phyloP scores from a whole-genome alignment of 2,888 invertebrate species.

The Chelonus formosanus region DNA sequence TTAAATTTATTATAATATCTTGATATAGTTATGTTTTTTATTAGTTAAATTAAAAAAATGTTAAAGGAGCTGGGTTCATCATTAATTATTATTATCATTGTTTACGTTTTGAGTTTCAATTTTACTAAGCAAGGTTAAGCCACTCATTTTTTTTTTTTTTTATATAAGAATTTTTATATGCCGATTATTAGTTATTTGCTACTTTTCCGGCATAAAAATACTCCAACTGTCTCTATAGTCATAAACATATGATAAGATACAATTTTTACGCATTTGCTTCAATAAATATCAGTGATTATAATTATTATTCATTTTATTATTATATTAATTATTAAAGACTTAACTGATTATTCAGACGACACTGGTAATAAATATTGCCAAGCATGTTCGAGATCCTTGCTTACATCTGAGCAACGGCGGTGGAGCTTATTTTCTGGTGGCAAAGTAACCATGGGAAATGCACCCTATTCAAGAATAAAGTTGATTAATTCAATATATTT shows the following conservation, averaged over 20 bases:
- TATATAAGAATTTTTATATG: neutral
- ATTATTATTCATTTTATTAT: neutral
- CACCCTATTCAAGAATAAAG: conserved; percentile 48
- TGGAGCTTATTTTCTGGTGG: conserved; percentile 60
- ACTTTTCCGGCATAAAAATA: conserved; percentile 15
- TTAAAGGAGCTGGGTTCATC: neutral
- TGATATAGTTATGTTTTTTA: conserved; percentile 10
- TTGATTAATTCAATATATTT: neutral
- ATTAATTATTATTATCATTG: too few species aligned
- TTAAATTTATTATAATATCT: neutral
- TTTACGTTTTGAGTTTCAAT: too few species aligned
- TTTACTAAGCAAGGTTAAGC: too few species aligned
- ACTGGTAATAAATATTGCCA: conserved; percentile 61
- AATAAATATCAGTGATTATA: conserved; percentile 1
- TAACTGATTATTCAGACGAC: conserved; percentile 49
- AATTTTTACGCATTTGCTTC: neutral
- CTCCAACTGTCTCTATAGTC: neutral
- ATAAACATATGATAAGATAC: conserved; percentile 3
- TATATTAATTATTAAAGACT: neutral
- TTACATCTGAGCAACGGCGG: conserved; percentile 59
- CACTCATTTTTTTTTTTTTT: too few species aligned
- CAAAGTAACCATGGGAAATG: conserved; percentile 60
- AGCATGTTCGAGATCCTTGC: conserved; percentile 59
- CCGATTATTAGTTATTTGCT: conserved; percentile 1
- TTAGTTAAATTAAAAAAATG: conserved; percentile 4